phyloP scores from a whole-genome alignment of 2,888 invertebrate species.

The Electrophaes corylata region DNA sequence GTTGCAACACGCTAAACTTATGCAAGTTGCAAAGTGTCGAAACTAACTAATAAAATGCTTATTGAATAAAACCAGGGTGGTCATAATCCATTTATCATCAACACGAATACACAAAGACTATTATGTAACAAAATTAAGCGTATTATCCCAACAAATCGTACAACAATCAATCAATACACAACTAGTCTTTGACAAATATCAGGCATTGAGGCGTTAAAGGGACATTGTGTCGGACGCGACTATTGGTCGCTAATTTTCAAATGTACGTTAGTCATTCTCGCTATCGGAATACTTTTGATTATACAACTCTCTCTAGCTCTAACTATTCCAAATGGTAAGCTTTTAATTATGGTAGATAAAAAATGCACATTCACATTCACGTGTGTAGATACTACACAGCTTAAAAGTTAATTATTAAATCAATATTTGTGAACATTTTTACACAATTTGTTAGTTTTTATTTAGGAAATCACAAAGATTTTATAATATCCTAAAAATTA shows the following conservation, averaged over 20 bases:
- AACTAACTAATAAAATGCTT: constrained; percentile 19
- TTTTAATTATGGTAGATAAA: too few species aligned
- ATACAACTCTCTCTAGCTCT: too few species aligned
- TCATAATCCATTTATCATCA: constrained; percentile 26
- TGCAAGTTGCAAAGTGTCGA: constrained; percentile 7
- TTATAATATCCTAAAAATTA: too few species aligned
- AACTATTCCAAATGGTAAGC: too few species aligned
- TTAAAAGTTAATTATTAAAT: too few species aligned
- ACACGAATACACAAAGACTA: constrained; percentile 19
- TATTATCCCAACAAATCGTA: constrained; percentile 28
- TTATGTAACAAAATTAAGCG: constrained; percentile 28
- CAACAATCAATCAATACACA: constrained; percentile 28
- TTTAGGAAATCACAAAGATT: too few species aligned
- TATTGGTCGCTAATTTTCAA: neutral
- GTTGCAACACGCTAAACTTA: neutral
- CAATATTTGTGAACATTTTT: too few species aligned
- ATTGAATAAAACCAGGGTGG: constrained; percentile 25
- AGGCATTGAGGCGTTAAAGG: constrained; percentile 18
- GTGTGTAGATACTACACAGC: too few species aligned
- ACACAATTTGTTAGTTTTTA: too few species aligned
- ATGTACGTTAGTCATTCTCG: too few species aligned
- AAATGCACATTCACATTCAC: too few species aligned
- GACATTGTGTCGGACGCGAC: constrained; percentile 5
- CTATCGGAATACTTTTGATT: too few species aligned
- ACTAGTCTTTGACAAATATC: constrained; percentile 27